phyloP scores from a whole-genome alignment of 2,113 vertebrate genomes.

The Dasyurus viverrinus region DNA sequence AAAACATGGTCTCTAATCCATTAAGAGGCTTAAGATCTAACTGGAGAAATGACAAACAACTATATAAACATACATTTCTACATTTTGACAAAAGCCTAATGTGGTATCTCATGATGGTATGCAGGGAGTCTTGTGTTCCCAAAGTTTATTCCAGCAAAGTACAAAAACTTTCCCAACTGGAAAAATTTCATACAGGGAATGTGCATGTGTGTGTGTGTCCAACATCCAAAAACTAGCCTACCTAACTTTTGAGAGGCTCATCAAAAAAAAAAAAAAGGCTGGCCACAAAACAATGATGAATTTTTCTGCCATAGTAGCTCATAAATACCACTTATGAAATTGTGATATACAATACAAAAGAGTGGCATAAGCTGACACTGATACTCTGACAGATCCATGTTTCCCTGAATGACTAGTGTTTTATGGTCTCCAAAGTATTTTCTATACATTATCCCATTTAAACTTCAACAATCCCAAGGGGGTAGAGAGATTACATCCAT shows the following conservation, averaged over 20 bases:
- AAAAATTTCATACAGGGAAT: not conserved
- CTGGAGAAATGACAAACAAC: not conserved
- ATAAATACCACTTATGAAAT: not conserved
- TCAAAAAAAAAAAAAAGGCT: not conserved
- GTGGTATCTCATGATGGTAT: not conserved
- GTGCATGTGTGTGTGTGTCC: not conserved
- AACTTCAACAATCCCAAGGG: not conserved
- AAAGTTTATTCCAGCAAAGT: not conserved
- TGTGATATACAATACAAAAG: not conserved
- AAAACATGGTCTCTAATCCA: not conserved
- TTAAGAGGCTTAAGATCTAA: constrained; percentile 9
- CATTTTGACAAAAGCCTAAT: not conserved
- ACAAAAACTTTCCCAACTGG: not conserved
- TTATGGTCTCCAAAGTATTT: not conserved
- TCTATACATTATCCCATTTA: not conserved
- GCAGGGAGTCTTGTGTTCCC: not conserved
- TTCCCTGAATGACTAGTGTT: not conserved
- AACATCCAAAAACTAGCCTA: not conserved
- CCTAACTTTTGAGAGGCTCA: not conserved
- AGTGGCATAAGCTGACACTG: not conserved
- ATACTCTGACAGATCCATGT: not conserved
- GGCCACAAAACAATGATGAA: not conserved
- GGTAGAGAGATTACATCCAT: not conserved
- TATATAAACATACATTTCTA: not conserved
- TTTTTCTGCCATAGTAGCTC: not conserved